These are phyloP conservation scores for Corydoras maculifer DNA, from an alignment of 2,113 vertebrate genomes.

Conservation along the genomic window DNA sequence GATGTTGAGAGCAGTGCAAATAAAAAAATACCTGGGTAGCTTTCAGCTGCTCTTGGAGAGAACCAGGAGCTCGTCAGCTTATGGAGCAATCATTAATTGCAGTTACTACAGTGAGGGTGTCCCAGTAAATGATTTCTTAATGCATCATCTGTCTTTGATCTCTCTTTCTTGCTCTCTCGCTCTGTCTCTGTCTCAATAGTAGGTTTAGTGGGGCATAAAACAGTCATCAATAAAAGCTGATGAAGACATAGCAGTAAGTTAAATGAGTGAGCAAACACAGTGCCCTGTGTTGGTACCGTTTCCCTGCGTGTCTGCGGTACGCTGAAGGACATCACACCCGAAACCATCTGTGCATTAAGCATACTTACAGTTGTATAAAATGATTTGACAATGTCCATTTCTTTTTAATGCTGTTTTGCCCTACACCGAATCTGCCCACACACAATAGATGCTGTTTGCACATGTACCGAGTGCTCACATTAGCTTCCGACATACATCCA, in stretches of 20 bases:
- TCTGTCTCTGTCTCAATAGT: conserved; percentile 55
- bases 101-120: conserved; percentile 54
- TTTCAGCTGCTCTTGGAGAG: not conserved
- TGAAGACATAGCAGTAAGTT: conserved; percentile 43
- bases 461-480: not conserved
- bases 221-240: conserved; percentile 57
- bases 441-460: not conserved
- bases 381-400: not conserved
- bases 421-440: conserved; percentile 9
- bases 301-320: not conserved
- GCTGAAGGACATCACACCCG: not conserved
- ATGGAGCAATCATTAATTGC: conserved; percentile 53
- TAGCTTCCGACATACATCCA: not conserved
- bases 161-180: conserved; percentile 39
- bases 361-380: no score
- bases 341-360: not conserved
- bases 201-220: conserved; percentile 61
- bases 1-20: not conserved
- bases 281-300: conserved; percentile 28
- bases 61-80: conserved; percentile 53
- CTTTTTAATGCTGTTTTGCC: conserved; percentile 13
- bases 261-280: conserved; percentile 26
- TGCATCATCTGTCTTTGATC: conserved; percentile 65
- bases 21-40: not conserved
- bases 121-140: conserved; percentile 66